Conservation (phyloP, 2,797 vertebrate species). For the Enteromius argenteus region DNA sequence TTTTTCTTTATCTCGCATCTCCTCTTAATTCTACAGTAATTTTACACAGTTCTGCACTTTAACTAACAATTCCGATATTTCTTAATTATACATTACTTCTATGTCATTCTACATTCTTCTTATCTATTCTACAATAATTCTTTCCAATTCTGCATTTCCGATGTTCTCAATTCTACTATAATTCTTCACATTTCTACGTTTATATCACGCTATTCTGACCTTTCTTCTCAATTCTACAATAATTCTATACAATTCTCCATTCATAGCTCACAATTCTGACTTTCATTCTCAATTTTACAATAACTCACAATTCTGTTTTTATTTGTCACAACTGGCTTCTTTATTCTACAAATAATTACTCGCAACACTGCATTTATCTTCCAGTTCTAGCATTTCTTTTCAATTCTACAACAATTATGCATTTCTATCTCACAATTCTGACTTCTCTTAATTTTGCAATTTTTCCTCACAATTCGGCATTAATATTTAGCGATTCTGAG, state of each 20-base stretch:
- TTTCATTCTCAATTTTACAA: background rate
- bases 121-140: too few relatives aligned
- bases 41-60: background rate
- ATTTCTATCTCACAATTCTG: background rate
- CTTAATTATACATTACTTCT: too few relatives aligned
- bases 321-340: background rate
- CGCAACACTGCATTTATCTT: background rate
- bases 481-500: background rate
- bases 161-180: background rate
- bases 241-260: background rate
- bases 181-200: background rate
- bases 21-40: background rate
- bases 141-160: background rate
- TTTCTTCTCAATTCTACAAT: background rate
- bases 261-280: background rate
- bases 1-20: too few relatives aligned
- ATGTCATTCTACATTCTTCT: too few relatives aligned
- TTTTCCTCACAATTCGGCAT: background rate
- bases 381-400: background rate
- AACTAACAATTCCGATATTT: too few relatives aligned
- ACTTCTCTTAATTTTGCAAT: background rate
- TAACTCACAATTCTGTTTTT: background rate
- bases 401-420: background rate
- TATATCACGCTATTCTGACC: fast-evolving
- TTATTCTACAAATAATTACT: background rate